Evolutionary conservation across 2,113 vertebrate species (phyloP), one percentile per base, ranked within the genome.

Genomic region (Phyllostomus hastatus): DNA sequence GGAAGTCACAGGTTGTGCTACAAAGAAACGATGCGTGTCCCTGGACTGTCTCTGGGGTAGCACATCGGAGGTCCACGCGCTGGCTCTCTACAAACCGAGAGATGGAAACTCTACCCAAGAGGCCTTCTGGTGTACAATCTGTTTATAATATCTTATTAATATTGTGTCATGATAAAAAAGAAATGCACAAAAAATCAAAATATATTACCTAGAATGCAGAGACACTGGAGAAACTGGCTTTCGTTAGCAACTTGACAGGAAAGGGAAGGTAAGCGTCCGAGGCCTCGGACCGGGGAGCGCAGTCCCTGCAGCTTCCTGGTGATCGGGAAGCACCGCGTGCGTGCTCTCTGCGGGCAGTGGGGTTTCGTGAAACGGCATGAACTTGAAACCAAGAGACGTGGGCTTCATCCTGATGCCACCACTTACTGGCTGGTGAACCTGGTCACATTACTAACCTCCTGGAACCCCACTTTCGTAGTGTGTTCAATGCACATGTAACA

Each of bases 191-290:
- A 54, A 90, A 43, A 35, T 52, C 5, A 82, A 95, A 89, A 95
- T 69, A 38, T 26, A 35, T 38, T n/a, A 46, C 16, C 28, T n/a
- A 82, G 54, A 88, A 79, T 83, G 75, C 26, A 83, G 90, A 93
- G 64, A n/a, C 10, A 57, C 0, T 43, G 26, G 16, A 83, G 41
- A 80, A 81, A 81, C 72, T 26, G 1, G 43, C 69, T 89, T 94
- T 66, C 4, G 1, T 70, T 69, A 89, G 10, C 31, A 72, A 33
- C 35, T 41, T 4, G 43, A 41, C 24, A 31, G 2, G 70, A 14
- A 28, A 12, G 14, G 92, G 28, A 66, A 90, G 73, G 9, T 41
- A 59, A 15, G 10, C 41, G n/a, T 31, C 20, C 31, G 86, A 57
- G 69, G 61, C 31, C 41, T 88, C 8, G 48, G 43, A 43, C 0